These are phyloP conservation scores for Conops quadrifasciatus DNA, from an alignment of 2,888 invertebrate species.

Conservation along the genomic window DNA sequence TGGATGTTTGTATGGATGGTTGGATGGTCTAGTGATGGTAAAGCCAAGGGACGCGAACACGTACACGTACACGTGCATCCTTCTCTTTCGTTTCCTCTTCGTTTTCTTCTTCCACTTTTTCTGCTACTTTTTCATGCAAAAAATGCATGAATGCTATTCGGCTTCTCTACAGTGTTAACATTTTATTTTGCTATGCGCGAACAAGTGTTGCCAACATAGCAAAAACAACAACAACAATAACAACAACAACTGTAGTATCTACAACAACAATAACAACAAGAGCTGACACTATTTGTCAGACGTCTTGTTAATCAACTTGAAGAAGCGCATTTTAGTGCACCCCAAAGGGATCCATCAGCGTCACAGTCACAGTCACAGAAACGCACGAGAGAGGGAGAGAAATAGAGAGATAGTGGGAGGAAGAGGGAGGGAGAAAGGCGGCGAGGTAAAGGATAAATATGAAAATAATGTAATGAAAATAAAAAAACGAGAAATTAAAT, in stretches of 20 bases:
- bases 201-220: conserved; percentile 19
- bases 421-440: neutral
- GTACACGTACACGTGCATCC: no score
- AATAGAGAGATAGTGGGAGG: no score
- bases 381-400: neutral
- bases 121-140: no score
- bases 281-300: no score
- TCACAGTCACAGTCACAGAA: neutral
- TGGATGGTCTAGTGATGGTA: no score
- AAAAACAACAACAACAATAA: neutral
- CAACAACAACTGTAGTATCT: conserved; percentile 12
- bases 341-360: neutral
- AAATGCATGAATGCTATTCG: no score
- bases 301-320: neutral
- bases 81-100: no score
- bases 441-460: conserved; percentile 38
- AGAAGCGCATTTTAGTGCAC: conserved; percentile 10
- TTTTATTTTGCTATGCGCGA: conserved; percentile 23
- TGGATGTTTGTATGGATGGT: conserved; percentile 9
- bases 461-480: neutral
- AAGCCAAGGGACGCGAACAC: no score
- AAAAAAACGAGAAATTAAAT: conserved; percentile 9
- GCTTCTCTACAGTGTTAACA: neutral
- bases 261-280: neutral
- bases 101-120: no score